Base-by-base conservation (phyloP, 2,113 vertebrate species). In the Mustela lutreola region DNA sequence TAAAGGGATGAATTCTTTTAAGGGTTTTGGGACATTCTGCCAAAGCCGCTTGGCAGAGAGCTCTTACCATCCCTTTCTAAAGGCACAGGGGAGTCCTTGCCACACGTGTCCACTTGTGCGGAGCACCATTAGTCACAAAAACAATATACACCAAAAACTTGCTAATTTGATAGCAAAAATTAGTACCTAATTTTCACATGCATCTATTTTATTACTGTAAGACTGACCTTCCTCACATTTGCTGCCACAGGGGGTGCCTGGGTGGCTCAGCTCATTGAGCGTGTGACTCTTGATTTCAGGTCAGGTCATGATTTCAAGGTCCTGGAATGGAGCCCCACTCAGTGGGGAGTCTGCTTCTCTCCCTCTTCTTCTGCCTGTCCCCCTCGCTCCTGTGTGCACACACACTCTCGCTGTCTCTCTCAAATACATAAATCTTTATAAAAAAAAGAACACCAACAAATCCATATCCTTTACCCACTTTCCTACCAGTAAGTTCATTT, bases 1-100 rank as follows among this genome's bases (percentile, higher is more conserved):
- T 58, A 79, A 79, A 97, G 53, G 42, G 56, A 92, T 70, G 65
- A 62, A 62, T 88, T 93, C 76, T 70, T 82, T 89, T 18, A 76
- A 58, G 81, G 70, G 36, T 90, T 91, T 50, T 4, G 39, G 75
- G 94, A 91, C 31, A 75, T 8, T 11, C 2, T 85, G 84, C 50
- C 88, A 83, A 87, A 75, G 73, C 3, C 24, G 58, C 53, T 71
- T 50, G 84, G 58, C 88, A 93, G 62, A 88, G 91, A n/a, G 39
- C 26, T 31, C 53, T 24, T 2, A n/a, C 16, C 48, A 39, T 63
- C 86, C 39, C 14, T 62, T 93, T 84, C 31, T 0, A n/a, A 45
- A 88, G 56, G 62, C 19, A 18, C 2, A 24, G 2, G 26, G 71
- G 4, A 12, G 14, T 19, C 53, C 39, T 24, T 9, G 36, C 42